Conservation (phyloP, 30 jellyfish, hydroid and myxozoan genomes). For the Nemopilema nomurai region DNA sequence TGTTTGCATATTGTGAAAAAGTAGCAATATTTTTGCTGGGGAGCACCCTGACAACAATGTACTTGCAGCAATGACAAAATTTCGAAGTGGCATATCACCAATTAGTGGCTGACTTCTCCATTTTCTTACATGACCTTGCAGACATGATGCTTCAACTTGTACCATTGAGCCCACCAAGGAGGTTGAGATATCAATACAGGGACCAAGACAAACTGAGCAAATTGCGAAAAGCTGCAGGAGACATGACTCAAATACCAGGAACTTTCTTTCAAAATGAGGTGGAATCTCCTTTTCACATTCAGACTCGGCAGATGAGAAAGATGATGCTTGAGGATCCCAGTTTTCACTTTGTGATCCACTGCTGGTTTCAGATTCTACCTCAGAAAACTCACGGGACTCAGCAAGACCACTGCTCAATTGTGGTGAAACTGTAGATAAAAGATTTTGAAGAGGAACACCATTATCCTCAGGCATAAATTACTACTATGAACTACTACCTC, state of each 20-base stretch:
- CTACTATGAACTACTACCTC: background rate
- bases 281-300: constrained; percentile 4
- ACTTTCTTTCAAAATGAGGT: constrained; percentile 6
- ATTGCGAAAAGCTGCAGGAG: constrained; percentile 14
- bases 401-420: background rate
- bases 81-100: background rate
- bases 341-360: background rate
- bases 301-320: background rate
- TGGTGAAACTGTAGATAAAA: constrained; percentile 1
- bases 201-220: constrained; percentile 11
- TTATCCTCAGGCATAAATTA: background rate
- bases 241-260: constrained; percentile 3
- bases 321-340: constrained; percentile 2
- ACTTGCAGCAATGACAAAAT: background rate
- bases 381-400: background rate
- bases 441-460: constrained; percentile 1
- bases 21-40: background rate
- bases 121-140: constrained; percentile 3
- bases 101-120: constrained; percentile 9
- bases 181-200: constrained; percentile 8
- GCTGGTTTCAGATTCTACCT: background rate
- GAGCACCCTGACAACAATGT: background rate
- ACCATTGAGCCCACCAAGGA: background rate
- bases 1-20: constrained; percentile 1
- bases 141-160: constrained; percentile 7